Base-by-base conservation (phyloP, 1,140 invertebrate species). In the Hypothenemus hampei region DNA sequence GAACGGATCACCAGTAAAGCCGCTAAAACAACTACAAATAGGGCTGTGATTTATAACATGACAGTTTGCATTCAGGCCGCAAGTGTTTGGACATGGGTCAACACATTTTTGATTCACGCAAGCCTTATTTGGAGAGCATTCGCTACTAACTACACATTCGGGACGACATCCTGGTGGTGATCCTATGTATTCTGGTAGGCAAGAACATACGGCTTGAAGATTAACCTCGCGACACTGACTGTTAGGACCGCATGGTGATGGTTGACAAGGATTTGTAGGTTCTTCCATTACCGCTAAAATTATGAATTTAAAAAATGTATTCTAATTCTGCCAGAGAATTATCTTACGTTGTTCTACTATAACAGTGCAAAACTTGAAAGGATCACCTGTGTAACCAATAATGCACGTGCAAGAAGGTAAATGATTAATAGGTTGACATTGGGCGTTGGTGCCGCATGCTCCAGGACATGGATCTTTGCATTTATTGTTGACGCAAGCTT, bases 171-270 rank as follows among this genome's bases (percentile, higher is more conserved):
- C 68, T 65, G 84, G 82, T 19, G 87, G 85, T 64, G 85, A 80
- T 59, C 86, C 86, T 19, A 85, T 78, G 66, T 86, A 87, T 58
- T 82, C 79, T 35, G 80, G 74, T 33, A 83, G 68, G 65, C 88
- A 90, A 13, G 79, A 81, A 61, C 87, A 90, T 10, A 84, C 81
- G 54, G 58, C 72, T 58, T 65, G 71, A 18, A 75, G 72, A 48
- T 79, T 79, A 0, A 77, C 71, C 63, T 83, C 80, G 60, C 79
- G 75, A 64, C 87, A 91, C 60, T 84, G 72, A 44, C 83, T 85
- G 69, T 89, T 87, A 24, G 80, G 78, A n/a, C 82, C 82, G 69
- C 83, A 85, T 4, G 82, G 82, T 37, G 81, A 82, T 11, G 82
- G 82, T 55, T 75, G 69, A 59, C 83, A 86, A 8, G 82, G 83